These are phyloP conservation scores for Phalangium opilio DNA, from an alignment of 2,888 invertebrate species.

Conservation along the genomic window DNA sequence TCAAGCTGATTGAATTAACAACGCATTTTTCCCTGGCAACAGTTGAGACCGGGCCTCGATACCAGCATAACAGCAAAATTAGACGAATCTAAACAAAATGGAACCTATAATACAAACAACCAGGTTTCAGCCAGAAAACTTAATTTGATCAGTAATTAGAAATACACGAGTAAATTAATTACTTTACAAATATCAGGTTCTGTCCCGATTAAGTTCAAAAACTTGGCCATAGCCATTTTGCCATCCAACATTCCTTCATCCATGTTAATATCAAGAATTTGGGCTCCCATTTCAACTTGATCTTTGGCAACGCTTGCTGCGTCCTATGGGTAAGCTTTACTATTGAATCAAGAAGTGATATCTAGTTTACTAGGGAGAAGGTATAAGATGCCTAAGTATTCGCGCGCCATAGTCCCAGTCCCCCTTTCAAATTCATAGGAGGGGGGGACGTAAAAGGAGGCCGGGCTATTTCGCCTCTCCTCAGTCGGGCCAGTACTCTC, in stretches of 20 bases:
- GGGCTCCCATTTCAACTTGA: slow-evolving; percentile 43
- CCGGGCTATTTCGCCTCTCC: too few relatives aligned
- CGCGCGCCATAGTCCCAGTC: too few relatives aligned
- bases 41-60: slow-evolving; percentile 41
- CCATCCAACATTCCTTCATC: slow-evolving; percentile 44
- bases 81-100: slow-evolving; percentile 42
- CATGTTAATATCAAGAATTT: slow-evolving; percentile 43
- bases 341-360: too few relatives aligned
- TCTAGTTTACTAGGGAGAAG: too few relatives aligned
- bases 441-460: too few relatives aligned
- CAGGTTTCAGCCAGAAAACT: too few relatives aligned
- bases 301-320: slow-evolving; percentile 38
- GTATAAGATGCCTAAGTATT: too few relatives aligned
- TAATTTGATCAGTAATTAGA: too few relatives aligned
- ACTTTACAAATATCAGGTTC: slow-evolving; percentile 43
- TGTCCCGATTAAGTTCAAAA: slow-evolving; percentile 39
- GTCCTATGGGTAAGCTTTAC: slow-evolving; percentile 29
- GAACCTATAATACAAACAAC: slow-evolving; percentile 33
- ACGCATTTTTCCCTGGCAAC: slow-evolving; percentile 41
- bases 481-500: too few relatives aligned
- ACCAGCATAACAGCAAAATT: slow-evolving; percentile 40
- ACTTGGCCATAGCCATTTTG: slow-evolving; percentile 37
- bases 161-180: too few relatives aligned
- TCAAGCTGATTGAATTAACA: slow-evolving; percentile 43
- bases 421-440: too few relatives aligned